Percentiles rank a stretch among this genome's conserved stretches.
Conservation (phyloP, 2,797 vertebrate species). For the Coregonus suidteri region DNA sequence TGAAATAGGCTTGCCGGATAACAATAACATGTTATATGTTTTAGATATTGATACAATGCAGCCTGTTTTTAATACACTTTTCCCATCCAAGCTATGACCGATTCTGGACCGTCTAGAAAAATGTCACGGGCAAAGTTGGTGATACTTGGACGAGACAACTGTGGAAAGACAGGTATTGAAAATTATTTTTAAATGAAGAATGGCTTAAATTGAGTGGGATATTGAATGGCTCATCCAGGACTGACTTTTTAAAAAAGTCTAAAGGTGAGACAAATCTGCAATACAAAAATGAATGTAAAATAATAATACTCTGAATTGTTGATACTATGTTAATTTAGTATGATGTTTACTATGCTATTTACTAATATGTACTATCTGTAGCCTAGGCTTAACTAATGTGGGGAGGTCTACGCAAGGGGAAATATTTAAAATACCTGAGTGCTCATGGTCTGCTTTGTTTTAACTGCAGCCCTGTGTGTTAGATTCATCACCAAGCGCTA, state of each 20-base stretch:
- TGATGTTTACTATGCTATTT: background rate
- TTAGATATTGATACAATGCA: background rate
- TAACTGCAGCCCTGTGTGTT: slow-evolving; percentile 75
- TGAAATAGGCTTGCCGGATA: background rate
- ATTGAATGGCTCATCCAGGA: background rate
- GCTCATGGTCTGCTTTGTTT: slow-evolving; percentile 50
- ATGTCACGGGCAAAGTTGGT: slow-evolving; percentile 53
- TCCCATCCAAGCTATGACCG: slow-evolving; percentile 38
- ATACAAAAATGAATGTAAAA: background rate
- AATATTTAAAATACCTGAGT: background rate
- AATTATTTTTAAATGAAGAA: background rate
- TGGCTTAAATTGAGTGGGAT: background rate
- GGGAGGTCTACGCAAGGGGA: too few relatives aligned
- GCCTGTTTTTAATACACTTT: background rate
- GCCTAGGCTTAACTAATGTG: background rate
- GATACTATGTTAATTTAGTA: background rate
- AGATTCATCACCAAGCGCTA: slow-evolving; percentile 78
- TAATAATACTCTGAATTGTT: too few relatives aligned
- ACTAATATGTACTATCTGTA: background rate
- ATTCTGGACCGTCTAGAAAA: slow-evolving; percentile 33
- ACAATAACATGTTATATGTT: background rate
- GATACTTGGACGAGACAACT: slow-evolving; percentile 53
- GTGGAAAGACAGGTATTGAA: slow-evolving; percentile 59
- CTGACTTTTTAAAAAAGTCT: background rate
- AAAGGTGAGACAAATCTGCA: background rate